phyloP scores from a whole-genome alignment of 2,888 invertebrate genomes.

The Dicranocentrus wangi region DNA sequence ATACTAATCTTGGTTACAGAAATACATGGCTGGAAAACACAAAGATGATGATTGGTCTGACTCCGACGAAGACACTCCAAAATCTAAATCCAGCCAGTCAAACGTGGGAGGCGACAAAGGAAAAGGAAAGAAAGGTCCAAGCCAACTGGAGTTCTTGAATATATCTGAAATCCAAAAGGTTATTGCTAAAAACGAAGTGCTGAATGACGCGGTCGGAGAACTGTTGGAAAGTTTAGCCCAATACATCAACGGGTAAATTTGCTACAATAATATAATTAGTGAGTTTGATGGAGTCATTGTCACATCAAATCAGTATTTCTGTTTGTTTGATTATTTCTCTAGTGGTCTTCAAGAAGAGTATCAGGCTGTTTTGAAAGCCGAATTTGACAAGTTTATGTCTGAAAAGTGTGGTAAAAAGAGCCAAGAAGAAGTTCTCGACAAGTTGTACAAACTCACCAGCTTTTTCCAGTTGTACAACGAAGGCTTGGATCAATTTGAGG shows the following conservation, averaged over 20 bases:
- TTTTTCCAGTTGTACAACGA: slow-evolving; percentile 88
- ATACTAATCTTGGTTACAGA: slow-evolving; percentile 61
- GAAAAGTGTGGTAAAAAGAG: slow-evolving; percentile 79
- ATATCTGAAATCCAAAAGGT: slow-evolving; percentile 81
- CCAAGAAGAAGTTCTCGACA: slow-evolving; percentile 87
- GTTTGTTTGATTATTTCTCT: slow-evolving; percentile 43
- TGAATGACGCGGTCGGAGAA: slow-evolving; percentile 81
- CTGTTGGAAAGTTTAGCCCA: slow-evolving; percentile 82
- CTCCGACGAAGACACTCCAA: slow-evolving; percentile 78
- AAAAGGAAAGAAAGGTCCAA: slow-evolving; percentile 48
- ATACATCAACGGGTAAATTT: slow-evolving; percentile 80
- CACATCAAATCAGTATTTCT: no score
- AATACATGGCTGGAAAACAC: slow-evolving; percentile 71
- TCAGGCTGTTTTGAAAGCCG: slow-evolving; percentile 79
- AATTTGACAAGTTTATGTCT: slow-evolving; percentile 71
- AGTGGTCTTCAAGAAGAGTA: slow-evolving; percentile 78
- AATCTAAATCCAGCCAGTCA: slow-evolving; percentile 20
- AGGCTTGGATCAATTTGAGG: slow-evolving; percentile 78
- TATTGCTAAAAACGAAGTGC: slow-evolving; percentile 76
- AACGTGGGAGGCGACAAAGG: slow-evolving; percentile 4
- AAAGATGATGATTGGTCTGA: slow-evolving; percentile 82
- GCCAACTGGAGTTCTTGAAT: slow-evolving; percentile 81
- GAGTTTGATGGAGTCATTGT: no score
- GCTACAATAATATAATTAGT: slow-evolving; percentile 1
- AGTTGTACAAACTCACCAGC: slow-evolving; percentile 83